A percentile compares a stretch with the other conserved stretches of the same genome.
Conservation (phyloP, 2,888 invertebrate genomes). For the Ectobius pallidus region DNA sequence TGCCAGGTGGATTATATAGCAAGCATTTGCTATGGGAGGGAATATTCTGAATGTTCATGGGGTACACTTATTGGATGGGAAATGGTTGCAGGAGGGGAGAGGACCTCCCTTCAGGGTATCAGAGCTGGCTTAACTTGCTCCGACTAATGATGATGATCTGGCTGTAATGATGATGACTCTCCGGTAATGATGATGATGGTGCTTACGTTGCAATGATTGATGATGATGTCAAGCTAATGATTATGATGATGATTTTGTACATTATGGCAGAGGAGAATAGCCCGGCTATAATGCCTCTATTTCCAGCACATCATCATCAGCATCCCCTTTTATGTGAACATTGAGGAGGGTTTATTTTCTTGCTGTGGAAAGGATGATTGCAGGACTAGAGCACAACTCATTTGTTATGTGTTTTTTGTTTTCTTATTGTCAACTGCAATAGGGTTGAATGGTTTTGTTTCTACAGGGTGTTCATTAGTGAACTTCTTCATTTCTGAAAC, state of each 20-base stretch:
- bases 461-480: too few species aligned
- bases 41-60: constrained; percentile 18
- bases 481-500: too few species aligned
- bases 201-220: background rate
- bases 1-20: constrained; percentile 16
- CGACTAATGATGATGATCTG: constrained; percentile 35
- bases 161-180: constrained; percentile 33
- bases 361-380: background rate
- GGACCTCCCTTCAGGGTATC: constrained; percentile 17
- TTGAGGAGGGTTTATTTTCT: background rate
- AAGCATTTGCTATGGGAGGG: background rate
- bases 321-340: background rate
- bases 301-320: background rate
- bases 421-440: too few species aligned
- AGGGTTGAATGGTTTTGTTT: too few species aligned
- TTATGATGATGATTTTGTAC: constrained; percentile 10
- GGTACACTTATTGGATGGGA: background rate
- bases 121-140: background rate
- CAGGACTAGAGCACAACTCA: constrained; percentile 2
- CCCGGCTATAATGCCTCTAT: background rate
- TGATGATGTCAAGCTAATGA: background rate
- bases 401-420: background rate
- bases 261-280: background rate
- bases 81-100: background rate
- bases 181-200: constrained; percentile 27